Evolutionary conservation across 2,888 invertebrate species (phyloP), one percentile per base, ranked within the genome.

Genomic region (Oasisia sp.): DNA sequence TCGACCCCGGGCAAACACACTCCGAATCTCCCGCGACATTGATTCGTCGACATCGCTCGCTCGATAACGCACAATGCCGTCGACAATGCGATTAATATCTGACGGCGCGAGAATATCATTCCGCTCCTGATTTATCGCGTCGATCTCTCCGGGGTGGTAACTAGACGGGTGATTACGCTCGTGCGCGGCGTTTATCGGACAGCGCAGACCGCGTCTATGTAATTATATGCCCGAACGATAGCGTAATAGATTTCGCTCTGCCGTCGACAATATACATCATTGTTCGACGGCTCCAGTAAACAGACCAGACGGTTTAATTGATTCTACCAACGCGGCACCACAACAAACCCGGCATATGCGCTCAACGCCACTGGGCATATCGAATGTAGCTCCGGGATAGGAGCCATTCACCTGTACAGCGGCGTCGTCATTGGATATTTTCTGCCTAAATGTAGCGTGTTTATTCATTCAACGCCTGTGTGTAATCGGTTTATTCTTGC

Each of bases 211-310:
- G 19, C 74, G 74, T 74, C 74, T 74, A 74, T 74, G 5, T 74
- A 74, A 74, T 74, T 74, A 74, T 74, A 74, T 74, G 74, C 19
- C 27, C 27, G 27, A 74, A 19, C 27, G 74, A 74, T 74, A 19
- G 74, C 74, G 74, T 74, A 74, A 74, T 74, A 74, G 74, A 74
- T 74, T 74, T 74, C 74, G 27, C n/a, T 74, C 74, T 74, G n/a
- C 19, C 74, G 74, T 74, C 27, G 19, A 74, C 74, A 74, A 74
- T 74, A 74, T 74, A 74, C n/a, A 27, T 74, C 74, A 74, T 74
- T 74, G 74, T 74, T 74, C 74, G n/a, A 74, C 27, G n/a, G n/a
- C 27, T 27, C 19, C 74, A 74, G 27, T n/a, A 74, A 27, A 74
- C 74, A 74, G 27, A 27, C 27, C 27, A 27, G 74, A 19, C n/a